Base-by-base conservation (phyloP, 2,888 invertebrate species). In the Chalcis sispes region DNA sequence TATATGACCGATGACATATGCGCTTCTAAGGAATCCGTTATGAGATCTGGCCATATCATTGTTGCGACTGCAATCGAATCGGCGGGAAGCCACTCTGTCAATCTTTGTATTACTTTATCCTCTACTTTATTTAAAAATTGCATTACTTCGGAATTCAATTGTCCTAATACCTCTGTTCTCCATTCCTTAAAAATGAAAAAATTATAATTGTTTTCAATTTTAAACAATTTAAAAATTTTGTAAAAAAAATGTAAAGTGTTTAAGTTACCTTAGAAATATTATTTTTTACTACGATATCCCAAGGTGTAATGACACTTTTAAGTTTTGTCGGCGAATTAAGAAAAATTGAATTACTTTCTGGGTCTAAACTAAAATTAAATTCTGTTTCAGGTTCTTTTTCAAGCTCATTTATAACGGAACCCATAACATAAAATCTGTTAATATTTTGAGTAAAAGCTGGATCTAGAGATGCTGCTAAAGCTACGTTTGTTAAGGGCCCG, bases 341-440 rank as follows among this genome's bases (percentile, higher is more conserved):
- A 0, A 91, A 90, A 29, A 92, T 89, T 42, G 87, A 86, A 27
- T 92, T 91, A 2, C 92, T 90, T 79, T 92, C 92, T 0, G 93
- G 92, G 83, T 93, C 93, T 73, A 85, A 85, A 64, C 84, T 82
- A 80, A 93, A 92, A 84, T 93, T 93, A 83, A 91, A 93, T 82
- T 93, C 93, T 46, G 13, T n/a, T 46, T n/a, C 46, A 15, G 46
- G 15, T 15, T 46, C n/a, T 46, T 8, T n/a, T 46, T n/a, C 46
- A 15, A 15, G 15, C 3, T 46, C n/a, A 2, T 54, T 46, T 0
- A 87, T 82, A 50, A 83, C 86, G 1, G 87, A 86, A 15, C 89
- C 90, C 83, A 89, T 82, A 42, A 89, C 79, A 2, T 85, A 81
- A 7, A 89, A 78, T 48, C 82, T 80, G n/a, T 86, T 85, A 5